Conservation (phyloP, 2,797 vertebrate genomes). For the Prunella strophiata region DNA sequence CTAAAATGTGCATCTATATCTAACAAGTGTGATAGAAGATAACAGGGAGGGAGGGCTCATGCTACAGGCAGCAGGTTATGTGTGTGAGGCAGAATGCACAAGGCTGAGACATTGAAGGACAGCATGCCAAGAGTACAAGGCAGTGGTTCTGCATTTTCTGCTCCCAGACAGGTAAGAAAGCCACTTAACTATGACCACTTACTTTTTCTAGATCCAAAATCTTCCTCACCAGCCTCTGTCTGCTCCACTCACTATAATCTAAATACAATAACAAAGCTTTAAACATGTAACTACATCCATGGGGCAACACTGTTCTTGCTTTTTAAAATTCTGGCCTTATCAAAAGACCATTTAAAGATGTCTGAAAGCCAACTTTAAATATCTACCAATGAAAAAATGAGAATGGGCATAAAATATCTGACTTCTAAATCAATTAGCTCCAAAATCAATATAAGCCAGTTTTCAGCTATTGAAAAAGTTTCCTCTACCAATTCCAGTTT, state of each 20-base stretch:
- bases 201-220: conserved; percentile 89
- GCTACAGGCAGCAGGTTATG: neutral
- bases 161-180: neutral
- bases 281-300: neutral
- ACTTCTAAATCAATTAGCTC: neutral
- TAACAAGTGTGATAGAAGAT: neutral
- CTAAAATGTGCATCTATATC: neutral
- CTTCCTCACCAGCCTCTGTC: conserved; percentile 85
- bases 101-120: neutral
- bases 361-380: neutral
- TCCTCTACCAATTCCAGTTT: neutral
- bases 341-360: neutral
- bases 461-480: neutral
- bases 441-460: neutral
- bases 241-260: conserved; percentile 92
- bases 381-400: neutral
- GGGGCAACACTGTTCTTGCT: neutral
- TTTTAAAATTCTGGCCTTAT: neutral
- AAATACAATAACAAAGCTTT: neutral
- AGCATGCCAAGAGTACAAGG: neutral
- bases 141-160: neutral
- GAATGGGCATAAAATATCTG: neutral
- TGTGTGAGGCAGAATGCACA: neutral
- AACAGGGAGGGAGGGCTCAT: neutral
- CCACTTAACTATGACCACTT: conserved; percentile 20